phyloP scores from a whole-genome alignment of 2,113 vertebrate species.

The Megalops atlanticus region DNA sequence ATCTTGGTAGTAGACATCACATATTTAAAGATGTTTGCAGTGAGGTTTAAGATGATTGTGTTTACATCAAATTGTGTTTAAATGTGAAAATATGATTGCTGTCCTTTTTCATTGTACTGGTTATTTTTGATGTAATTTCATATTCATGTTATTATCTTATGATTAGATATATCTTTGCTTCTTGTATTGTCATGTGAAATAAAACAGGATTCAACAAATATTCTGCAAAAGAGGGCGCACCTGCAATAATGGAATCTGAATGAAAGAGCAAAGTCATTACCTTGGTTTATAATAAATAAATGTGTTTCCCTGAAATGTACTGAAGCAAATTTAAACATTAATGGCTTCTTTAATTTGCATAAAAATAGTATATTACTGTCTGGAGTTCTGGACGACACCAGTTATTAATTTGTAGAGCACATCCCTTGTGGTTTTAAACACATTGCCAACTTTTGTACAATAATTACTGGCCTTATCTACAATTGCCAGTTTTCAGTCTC shows the following conservation, averaged over 20 bases:
- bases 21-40: background rate
- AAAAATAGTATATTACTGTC: slow-evolving; percentile 74
- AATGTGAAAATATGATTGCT: background rate
- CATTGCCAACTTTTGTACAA: slow-evolving; percentile 62
- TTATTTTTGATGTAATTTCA: slow-evolving; percentile 17
- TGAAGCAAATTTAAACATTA: slow-evolving; percentile 80
- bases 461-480: slow-evolving; percentile 73
- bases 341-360: slow-evolving; percentile 79
- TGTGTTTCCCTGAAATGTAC: slow-evolving; percentile 65
- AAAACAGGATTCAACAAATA: slow-evolving; percentile 73
- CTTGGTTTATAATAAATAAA: slow-evolving; percentile 67
- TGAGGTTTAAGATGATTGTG: no score
- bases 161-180: slow-evolving; percentile 70
- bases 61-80: background rate
- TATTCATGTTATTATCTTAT: slow-evolving; percentile 43
- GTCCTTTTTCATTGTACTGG: background rate
- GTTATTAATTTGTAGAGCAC: slow-evolving; percentile 69
- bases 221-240: slow-evolving; percentile 66
- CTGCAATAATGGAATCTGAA: slow-evolving; percentile 80
- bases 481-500: slow-evolving; percentile 41
- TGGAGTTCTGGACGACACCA: slow-evolving; percentile 65
- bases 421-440: slow-evolving; percentile 48
- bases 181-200: slow-evolving; percentile 74
- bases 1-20: background rate
- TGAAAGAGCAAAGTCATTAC: slow-evolving; percentile 80